Percentiles rank a stretch among this genome's conserved stretches.
These are phyloP conservation scores for Rhombomys opimus DNA, from an alignment of 2,113 vertebrate genomes.

Conservation along the genomic window DNA sequence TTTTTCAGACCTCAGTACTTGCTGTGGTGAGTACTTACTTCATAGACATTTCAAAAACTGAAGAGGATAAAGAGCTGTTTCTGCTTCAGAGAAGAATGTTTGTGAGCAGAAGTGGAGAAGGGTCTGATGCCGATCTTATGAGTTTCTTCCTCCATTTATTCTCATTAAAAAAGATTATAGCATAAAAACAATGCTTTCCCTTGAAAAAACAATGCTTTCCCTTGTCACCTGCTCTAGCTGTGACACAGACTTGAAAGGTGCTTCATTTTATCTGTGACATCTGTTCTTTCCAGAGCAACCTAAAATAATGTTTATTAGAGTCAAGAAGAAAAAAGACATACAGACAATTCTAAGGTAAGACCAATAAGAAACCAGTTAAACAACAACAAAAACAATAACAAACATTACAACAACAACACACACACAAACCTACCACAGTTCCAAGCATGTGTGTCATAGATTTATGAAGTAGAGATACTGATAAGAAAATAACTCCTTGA, in stretches of 20 bases:
- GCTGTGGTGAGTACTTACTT: constrained; percentile 51
- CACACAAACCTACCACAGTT: neutral
- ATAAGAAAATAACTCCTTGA: neutral
- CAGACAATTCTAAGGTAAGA: constrained; percentile 14
- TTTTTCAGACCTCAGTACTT: constrained; percentile 68
- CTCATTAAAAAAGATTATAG: constrained; percentile 69
- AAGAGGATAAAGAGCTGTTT: constrained; percentile 62
- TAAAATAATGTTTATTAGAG: neutral
- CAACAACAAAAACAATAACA: neutral
- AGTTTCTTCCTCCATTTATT: constrained; percentile 75
- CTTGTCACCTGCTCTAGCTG: constrained; percentile 66
- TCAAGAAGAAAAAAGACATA: neutral
- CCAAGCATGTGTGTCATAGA: neutral
- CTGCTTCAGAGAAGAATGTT: constrained; percentile 46
- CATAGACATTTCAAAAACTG: constrained; percentile 64
- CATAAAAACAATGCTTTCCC: constrained; percentile 67
- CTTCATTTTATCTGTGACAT: constrained; percentile 49
- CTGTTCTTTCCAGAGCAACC: constrained; percentile 36
- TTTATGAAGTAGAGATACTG: neutral
- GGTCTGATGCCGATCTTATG: constrained; percentile 50
- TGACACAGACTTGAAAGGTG: constrained; percentile 45
- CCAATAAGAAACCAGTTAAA: neutral
- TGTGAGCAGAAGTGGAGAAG: constrained; percentile 48
- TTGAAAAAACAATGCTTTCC: constrained; percentile 62
- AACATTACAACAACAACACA: neutral